Evolutionary conservation across 2,113 vertebrate species (phyloP).

Genomic region (Mellivora capensis): DNA sequence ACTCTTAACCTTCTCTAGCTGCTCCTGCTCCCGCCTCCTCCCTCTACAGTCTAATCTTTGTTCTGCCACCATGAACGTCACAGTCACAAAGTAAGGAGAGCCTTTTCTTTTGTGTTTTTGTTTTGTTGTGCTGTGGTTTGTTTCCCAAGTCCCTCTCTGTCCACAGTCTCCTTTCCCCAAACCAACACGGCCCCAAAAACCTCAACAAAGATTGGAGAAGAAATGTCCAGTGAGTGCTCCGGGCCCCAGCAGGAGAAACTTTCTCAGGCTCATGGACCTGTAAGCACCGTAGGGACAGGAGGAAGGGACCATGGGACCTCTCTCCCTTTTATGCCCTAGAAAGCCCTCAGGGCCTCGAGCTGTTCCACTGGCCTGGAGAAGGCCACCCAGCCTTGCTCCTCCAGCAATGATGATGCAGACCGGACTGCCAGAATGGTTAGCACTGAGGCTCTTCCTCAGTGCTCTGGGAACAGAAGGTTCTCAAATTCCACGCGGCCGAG

Average conservation of each 20-base stretch:
- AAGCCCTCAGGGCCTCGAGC: background rate
- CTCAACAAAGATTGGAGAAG: background rate
- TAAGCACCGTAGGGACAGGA: too few relatives aligned
- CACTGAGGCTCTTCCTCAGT: background rate
- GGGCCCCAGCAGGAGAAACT: background rate
- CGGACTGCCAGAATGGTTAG: background rate
- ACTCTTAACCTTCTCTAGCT: background rate
- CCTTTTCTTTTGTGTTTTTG: background rate
- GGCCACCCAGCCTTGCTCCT: background rate
- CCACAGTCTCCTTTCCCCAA: background rate
- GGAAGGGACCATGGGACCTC: background rate
- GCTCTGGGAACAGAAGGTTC: background rate
- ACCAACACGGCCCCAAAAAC: background rate
- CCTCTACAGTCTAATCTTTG: background rate
- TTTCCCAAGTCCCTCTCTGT: background rate
- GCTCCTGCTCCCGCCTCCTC: background rate
- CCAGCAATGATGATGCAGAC: background rate
- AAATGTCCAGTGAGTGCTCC: background rate
- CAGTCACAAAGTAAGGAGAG: background rate
- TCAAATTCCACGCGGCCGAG: background rate
- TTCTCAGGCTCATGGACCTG: background rate
- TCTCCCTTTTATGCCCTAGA: background rate
- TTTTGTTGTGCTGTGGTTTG: slow-evolving; percentile 11
- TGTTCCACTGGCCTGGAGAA: background rate
- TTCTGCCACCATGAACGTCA: slow-evolving; percentile 7